A percentile compares a stretch with the other conserved stretches of the same genome.
Evolutionary conservation across 2,888 invertebrate genomes (phyloP).

Genomic region (Habroteleia sp.): DNA sequence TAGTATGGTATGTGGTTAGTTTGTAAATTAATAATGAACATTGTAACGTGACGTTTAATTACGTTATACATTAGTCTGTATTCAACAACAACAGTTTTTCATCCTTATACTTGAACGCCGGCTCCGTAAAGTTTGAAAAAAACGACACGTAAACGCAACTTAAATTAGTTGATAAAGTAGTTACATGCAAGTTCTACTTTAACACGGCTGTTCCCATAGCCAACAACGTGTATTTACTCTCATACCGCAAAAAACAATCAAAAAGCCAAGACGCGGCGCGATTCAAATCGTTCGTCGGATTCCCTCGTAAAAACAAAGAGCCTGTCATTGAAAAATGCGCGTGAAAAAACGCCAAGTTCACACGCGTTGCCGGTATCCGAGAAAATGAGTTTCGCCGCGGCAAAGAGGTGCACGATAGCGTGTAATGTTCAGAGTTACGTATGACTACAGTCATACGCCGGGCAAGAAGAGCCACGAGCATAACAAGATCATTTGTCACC

Average conservation of each 20-base stretch:
- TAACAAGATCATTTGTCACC: slow-evolving; percentile 80
- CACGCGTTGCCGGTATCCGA: slow-evolving; percentile 49
- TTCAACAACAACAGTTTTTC: slow-evolving; percentile 16
- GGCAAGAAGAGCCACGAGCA: slow-evolving; percentile 72
- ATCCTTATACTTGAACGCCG: background rate
- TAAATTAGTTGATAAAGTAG: slow-evolving; percentile 45
- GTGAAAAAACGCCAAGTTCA: slow-evolving; percentile 51
- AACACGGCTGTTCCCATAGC: slow-evolving; percentile 29
- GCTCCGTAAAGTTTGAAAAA: background rate
- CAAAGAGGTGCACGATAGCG: slow-evolving; percentile 62
- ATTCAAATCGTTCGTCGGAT: slow-evolving; percentile 36
- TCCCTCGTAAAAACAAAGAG: slow-evolving; percentile 49
- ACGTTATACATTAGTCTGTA: slow-evolving; percentile 23
- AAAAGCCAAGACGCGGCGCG: slow-evolving; percentile 23
- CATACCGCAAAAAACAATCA: slow-evolving; percentile 38
- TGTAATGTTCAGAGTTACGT: slow-evolving; percentile 66
- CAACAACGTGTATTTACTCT: slow-evolving; percentile 23
- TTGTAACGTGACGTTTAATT: slow-evolving; percentile 27
- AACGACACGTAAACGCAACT: slow-evolving; percentile 24
- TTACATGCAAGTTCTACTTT: slow-evolving; percentile 30
- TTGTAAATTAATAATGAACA: slow-evolving; percentile 34
- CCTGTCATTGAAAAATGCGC: slow-evolving; percentile 49
- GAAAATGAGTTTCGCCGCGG: slow-evolving; percentile 64
- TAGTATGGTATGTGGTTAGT: slow-evolving; percentile 6
- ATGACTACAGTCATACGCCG: slow-evolving; percentile 36